Conservation (phyloP, 2,888 invertebrate species). For the Stegophylla sp. region DNA sequence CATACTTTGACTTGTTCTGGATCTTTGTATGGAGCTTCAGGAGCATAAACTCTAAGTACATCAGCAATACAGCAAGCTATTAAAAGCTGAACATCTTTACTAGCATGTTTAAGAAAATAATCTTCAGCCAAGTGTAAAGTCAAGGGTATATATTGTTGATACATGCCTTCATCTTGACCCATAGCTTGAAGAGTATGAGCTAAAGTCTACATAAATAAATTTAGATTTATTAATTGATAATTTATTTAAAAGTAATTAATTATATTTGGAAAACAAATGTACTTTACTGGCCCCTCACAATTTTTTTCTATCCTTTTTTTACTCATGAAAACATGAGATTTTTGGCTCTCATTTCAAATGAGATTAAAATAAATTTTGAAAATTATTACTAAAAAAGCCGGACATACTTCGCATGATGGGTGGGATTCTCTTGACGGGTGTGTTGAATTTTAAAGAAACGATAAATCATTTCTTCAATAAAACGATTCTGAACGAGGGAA, state of each 20-base stretch:
- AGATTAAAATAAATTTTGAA: too few relatives aligned
- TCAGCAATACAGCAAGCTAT: conserved; percentile 98
- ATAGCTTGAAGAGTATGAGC: conserved; percentile 95
- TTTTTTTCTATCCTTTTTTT: too few relatives aligned
- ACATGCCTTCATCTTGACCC: conserved; percentile 90
- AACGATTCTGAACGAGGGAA: too few relatives aligned
- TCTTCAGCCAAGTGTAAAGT: conserved; percentile 93
- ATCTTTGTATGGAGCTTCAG: conserved; percentile 97
- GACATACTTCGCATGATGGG: too few relatives aligned
- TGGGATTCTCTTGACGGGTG: too few relatives aligned
- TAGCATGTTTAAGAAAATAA: conserved; percentile 86
- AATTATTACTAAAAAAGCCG: too few relatives aligned
- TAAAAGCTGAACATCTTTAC: conserved; percentile 89
- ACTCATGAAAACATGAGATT: too few relatives aligned
- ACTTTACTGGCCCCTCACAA: too few relatives aligned
- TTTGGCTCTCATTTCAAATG: too few relatives aligned
- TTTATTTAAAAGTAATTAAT: neutral
- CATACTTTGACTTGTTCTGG: conserved; percentile 83
- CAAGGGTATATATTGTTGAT: conserved; percentile 88
- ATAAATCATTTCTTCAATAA: too few relatives aligned
- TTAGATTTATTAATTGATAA: neutral
- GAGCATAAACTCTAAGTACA: conserved; percentile 93
- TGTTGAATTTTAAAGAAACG: too few relatives aligned
- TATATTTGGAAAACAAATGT: too few relatives aligned
- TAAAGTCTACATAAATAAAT: conserved; percentile 71